Evolutionary conservation across 2,888 invertebrate genomes (phyloP), one percentile per base, ranked within the genome.

Genomic region (Seira musarum): DNA sequence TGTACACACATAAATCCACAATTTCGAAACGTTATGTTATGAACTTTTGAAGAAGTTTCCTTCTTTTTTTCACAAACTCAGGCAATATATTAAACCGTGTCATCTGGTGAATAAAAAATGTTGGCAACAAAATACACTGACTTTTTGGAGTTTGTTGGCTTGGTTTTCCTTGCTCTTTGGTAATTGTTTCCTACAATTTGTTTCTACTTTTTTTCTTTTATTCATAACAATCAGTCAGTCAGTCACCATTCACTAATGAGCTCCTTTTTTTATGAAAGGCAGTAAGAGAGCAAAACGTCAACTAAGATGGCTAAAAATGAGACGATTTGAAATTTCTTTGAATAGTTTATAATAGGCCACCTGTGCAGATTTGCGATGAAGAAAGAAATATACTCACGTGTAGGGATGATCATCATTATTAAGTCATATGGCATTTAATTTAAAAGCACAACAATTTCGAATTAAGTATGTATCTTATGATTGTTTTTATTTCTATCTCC

Each of bases 231-330:
- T 64, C 35, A 25, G 64, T 64, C 21, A 73, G 64, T 65, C 66
- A 74, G 74, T 74, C 74, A 74, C 74, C 66, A 74, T 35, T 35
- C 49, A 19, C 74, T 74, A 74, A 74, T 74, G 74, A 74, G 74
- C 74, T 74, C 46, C 19, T 66, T 65, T 74, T 73, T 8, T 46
- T 17, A 1, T 21, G 46, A 46, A 67, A 30, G 19, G 40, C 57
- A 15, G 24, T 71, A 24, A 21, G 57, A 70, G 61, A 57, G 40
- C 21, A 69, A 25, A 17, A 71, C 30, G 40, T 19, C 60, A 63
- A 71, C 25, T 71, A 17, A 63, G 60, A 63, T 17, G n/a, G n/a
- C n/a, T n/a, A n/a, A n/a, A n/a, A 63, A 5, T 22, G 40, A 63
- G 10, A 24, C 21, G n/a, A n/a, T n/a, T 13, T 25, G 40, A 22